Evolutionary conservation across 2,888 invertebrate genomes (phyloP).

Genomic region (Phlogophora meticulosa): DNA sequence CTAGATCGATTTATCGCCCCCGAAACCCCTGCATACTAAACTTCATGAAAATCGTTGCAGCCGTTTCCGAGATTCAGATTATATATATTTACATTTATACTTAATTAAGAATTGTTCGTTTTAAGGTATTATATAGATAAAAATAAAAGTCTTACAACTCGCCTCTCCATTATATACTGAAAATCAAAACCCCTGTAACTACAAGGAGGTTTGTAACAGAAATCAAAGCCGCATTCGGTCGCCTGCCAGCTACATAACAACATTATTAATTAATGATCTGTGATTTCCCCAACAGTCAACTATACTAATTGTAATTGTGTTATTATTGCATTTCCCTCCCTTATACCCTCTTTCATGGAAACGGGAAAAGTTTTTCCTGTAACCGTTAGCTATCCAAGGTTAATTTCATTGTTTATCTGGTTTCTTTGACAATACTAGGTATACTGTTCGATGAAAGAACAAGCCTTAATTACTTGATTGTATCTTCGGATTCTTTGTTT

Average conservation of each 20-base stretch:
- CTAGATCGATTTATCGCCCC: too few species aligned
- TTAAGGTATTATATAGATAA: too few species aligned
- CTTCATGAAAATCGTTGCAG: too few species aligned
- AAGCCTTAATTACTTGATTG: conserved; percentile 42
- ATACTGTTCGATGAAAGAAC: conserved; percentile 28
- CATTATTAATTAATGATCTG: conserved; percentile 30
- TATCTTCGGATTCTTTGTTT: conserved; percentile 34
- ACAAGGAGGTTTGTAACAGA: not conserved
- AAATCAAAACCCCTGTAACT: too few species aligned
- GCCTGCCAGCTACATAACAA: conserved; percentile 11
- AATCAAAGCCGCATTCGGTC: conserved; percentile 14
- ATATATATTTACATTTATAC: too few species aligned
- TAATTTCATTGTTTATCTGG: conserved; percentile 64
- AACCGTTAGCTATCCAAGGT: conserved; percentile 47
- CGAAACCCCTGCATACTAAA: too few species aligned
- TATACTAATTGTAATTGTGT: conserved; percentile 68
- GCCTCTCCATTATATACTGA: too few species aligned
- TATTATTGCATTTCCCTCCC: conserved; percentile 60
- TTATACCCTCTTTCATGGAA: conserved; percentile 33
- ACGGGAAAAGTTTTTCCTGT: conserved; percentile 58
- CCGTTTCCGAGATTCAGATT: too few species aligned
- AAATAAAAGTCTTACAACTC: too few species aligned
- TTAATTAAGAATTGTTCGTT: too few species aligned
- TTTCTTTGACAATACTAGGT: conserved; percentile 47
- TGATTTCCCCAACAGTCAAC: conserved; percentile 42